phyloP scores from a whole-genome alignment of 2,888 invertebrate genomes.

The Heliconius erato region DNA sequence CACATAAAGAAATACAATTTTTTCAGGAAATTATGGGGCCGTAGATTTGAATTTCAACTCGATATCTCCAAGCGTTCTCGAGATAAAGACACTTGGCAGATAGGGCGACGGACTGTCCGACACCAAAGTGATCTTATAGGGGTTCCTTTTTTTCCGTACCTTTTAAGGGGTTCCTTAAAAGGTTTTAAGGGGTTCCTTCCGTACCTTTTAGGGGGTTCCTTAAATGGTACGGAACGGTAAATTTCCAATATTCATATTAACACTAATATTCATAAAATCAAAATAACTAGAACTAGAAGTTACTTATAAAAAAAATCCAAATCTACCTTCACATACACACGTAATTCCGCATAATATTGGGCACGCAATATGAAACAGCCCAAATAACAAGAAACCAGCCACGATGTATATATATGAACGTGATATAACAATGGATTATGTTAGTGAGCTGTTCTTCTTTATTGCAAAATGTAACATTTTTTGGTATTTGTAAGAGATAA shows the following conservation, averaged over 20 bases:
- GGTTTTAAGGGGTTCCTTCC: too few species aligned
- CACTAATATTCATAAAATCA: not conserved
- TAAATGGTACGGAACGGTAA: not conserved
- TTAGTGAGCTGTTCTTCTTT: conserved; percentile 46
- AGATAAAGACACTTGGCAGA: too few species aligned
- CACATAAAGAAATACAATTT: too few species aligned
- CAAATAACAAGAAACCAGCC: conserved; percentile 36
- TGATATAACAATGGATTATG: conserved; percentile 54
- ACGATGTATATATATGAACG: conserved; percentile 39
- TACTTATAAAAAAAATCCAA: not conserved
- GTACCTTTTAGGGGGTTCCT: too few species aligned
- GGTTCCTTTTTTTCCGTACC: too few species aligned
- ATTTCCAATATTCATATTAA: not conserved
- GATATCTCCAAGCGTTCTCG: too few species aligned
- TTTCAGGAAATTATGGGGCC: too few species aligned
- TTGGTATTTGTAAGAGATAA: not conserved
- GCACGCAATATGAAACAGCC: conserved; percentile 38
- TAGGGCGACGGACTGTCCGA: too few species aligned
- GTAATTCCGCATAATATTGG: conserved; percentile 45
- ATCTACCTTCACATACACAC: conserved; percentile 3
- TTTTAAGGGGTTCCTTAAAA: too few species aligned
- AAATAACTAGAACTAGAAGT: not conserved
- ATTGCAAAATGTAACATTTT: conserved; percentile 42
- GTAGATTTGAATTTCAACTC: too few species aligned
- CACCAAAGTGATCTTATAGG: too few species aligned